Conservation (phyloP, 2,797 vertebrate genomes). For the Bovichtus diacanthus region DNA sequence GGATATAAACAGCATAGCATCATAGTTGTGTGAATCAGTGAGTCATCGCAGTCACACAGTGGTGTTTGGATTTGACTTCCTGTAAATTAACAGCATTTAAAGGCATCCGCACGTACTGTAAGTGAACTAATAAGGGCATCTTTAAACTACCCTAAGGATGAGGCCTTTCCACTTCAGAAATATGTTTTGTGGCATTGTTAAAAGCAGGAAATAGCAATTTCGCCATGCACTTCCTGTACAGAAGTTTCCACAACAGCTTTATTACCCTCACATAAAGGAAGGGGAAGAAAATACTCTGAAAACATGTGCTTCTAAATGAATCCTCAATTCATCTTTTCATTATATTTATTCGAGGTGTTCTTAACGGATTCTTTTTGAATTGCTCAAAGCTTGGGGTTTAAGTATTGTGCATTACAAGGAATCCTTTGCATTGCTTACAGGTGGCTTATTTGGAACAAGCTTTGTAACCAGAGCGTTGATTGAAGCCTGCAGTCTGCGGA, state of each 20-base stretch:
- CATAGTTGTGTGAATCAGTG: slow-evolving; percentile 79
- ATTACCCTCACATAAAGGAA: slow-evolving; percentile 20
- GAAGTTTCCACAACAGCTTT: slow-evolving; percentile 63
- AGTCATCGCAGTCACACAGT: slow-evolving; percentile 75
- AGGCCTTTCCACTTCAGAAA: slow-evolving; percentile 57
- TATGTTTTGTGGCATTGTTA: slow-evolving; percentile 77
- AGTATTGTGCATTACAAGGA: not conserved
- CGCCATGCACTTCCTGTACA: slow-evolving; percentile 61
- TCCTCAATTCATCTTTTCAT: slow-evolving; percentile 4
- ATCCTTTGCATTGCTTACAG: slow-evolving; percentile 27
- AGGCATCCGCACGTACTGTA: slow-evolving; percentile 56
- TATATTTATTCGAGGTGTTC: not conserved
- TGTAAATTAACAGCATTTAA: slow-evolving; percentile 70
- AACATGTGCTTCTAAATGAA: slow-evolving; percentile 13
- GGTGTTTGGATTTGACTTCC: slow-evolving; percentile 78
- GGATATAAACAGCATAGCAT: slow-evolving; percentile 81
- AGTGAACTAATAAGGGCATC: slow-evolving; percentile 50
- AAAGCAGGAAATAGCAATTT: slow-evolving; percentile 78
- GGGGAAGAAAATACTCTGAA: not conserved
- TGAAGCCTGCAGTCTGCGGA: slow-evolving; percentile 47
- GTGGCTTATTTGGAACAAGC: slow-evolving; percentile 36
- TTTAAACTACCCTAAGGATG: slow-evolving; percentile 38
- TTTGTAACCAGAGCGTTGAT: slow-evolving; percentile 41
- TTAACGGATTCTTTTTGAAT: slow-evolving; percentile 6
- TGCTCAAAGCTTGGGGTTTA: not conserved